Conservation (phyloP, 2,113 vertebrate genomes). For the human region GRCh38 chr4:139793001-139793500, state of each 20-base stretch:
- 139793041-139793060: background rate
- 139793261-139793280: background rate
- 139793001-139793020: too few relatives aligned
- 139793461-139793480: background rate
- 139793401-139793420: background rate
- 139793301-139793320: too few relatives aligned
- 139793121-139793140: background rate
- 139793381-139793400: background rate
- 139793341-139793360: background rate
- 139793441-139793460: background rate
- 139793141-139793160: background rate
- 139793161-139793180: background rate
- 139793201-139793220: background rate
- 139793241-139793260: background rate
- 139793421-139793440: background rate
- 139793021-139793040: too few relatives aligned
- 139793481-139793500: background rate
- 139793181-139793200: background rate
- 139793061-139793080: background rate
- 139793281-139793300: background rate
- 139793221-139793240: background rate
- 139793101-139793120: background rate
- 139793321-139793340: background rate
- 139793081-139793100: background rate
- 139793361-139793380: background rate